phyloP scores from a whole-genome alignment of 2,888 invertebrate species.

The Amblyjoppa fuscipennis region DNA sequence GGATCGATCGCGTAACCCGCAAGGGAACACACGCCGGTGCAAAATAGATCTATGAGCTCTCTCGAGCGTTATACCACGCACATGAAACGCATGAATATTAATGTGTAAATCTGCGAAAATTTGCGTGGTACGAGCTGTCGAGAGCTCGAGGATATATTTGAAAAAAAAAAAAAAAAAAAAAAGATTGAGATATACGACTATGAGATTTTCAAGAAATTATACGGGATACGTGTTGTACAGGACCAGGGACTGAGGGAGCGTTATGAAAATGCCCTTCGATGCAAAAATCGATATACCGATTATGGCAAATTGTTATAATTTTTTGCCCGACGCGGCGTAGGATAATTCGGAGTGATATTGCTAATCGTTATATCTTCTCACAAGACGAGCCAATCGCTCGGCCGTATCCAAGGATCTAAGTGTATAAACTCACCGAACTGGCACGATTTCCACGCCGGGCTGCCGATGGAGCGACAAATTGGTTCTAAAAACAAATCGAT shows the following conservation, averaged over 20 bases:
- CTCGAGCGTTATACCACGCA: slow-evolving; percentile 40
- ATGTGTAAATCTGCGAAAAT: slow-evolving; percentile 51
- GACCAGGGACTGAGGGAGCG: background rate
- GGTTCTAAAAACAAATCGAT: no score
- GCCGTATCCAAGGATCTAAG: no score
- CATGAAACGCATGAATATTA: slow-evolving; percentile 56
- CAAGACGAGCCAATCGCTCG: no score
- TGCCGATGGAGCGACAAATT: no score
- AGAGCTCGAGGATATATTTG: slow-evolving; percentile 23
- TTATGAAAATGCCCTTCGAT: slow-evolving; percentile 12
- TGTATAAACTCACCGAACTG: no score
- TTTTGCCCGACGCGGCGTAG: background rate
- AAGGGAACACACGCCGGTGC: slow-evolving; percentile 34
- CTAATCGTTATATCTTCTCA: no score
- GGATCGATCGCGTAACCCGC: slow-evolving; percentile 24
- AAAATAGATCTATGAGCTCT: slow-evolving; percentile 50
- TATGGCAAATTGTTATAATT: background rate
- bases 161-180: slow-evolving; percentile 2
- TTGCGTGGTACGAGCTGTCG: slow-evolving; percentile 49
- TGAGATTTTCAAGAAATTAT: slow-evolving; percentile 46
- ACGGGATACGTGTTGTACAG: slow-evolving; percentile 26
- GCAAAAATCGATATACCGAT: background rate
- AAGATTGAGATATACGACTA: slow-evolving; percentile 28
- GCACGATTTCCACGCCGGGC: no score
- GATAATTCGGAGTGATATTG: no score